Base-by-base conservation (phyloP, 1,140 invertebrate genomes). In the Scaptodrosophila lebanonensis region DNA sequence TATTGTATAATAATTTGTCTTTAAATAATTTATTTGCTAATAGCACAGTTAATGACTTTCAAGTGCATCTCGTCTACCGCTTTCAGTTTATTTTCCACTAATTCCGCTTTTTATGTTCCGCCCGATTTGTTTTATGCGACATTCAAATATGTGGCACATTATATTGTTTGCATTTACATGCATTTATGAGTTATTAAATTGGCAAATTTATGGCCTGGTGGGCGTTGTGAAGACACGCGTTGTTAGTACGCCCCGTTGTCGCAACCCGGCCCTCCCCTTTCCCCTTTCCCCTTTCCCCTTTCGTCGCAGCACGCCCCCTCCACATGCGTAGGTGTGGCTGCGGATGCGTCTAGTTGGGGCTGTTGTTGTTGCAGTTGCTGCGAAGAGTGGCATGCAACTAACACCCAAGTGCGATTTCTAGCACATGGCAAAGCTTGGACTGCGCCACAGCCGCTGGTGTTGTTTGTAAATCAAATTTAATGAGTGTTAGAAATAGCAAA, bases 181-280 rank as follows among this genome's bases (percentile, higher is more conserved):
- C 58, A 52, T 82, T 82, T 68, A 72, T 73, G 68, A 82, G 73
- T 79, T 79, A 79, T 79, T 79, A 79, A 79, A 79, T 82, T 73
- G 70, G 36, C 53, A 63, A 40, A 76, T 76, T 76, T 76, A 76
- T 76, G 72, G 13, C 16, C 18, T 36, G 36, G 71, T 79, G 73
- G 73, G 73, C 65, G 73, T 48, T 59, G 73, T 73, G 73, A 76
- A 67, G 67, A 79, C 68, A 79, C 69, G 73, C 60, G 71, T 59
- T 54, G 56, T 59, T 64, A 64, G 66, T 62, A n/a, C n/a, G 54
- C 38, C 16, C 16, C 4, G n/a, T 12, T 36, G 45, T n/a, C n/a
- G n/a, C n/a, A n/a, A n/a, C n/a, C n/a, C n/a, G n/a, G n/a, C n/a
- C n/a, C n/a, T n/a, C n/a, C n/a, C n/a, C n/a, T n/a, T n/a, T n/a